Evolutionary conservation across 1,140 invertebrate genomes (phyloP).

Genomic region (Odontomachus brunneus): DNA sequence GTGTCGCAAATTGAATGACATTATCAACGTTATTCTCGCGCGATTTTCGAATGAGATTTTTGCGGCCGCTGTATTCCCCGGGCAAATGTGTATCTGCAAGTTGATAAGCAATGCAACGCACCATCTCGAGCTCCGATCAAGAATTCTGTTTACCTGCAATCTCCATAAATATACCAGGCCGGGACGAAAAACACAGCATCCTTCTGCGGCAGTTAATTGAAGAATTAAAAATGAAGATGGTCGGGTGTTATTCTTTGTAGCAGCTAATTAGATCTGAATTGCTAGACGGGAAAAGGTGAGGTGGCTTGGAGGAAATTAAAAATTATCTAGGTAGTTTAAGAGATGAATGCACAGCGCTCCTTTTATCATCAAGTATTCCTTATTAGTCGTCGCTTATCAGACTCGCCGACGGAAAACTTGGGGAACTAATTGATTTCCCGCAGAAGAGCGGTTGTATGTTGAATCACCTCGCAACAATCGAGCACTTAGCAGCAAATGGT

Average conservation of each 20-base stretch:
- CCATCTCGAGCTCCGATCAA: constrained; percentile 25
- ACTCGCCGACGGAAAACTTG: constrained; percentile 52
- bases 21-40: background rate
- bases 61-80: background rate
- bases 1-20: background rate
- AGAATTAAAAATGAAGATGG: constrained; percentile 53
- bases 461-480: constrained; percentile 60
- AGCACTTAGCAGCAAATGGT: constrained; percentile 51
- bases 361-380: constrained; percentile 54
- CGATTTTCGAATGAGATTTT: background rate
- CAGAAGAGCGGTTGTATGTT: constrained; percentile 34
- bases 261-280: constrained; percentile 63
- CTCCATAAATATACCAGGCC: constrained; percentile 34
- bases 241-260: constrained; percentile 55
- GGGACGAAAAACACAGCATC: constrained; percentile 22
- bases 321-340: constrained; percentile 59
- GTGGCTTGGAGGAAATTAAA: constrained; percentile 52
- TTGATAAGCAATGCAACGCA: constrained; percentile 35
- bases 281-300: constrained; percentile 29
- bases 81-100: constrained; percentile 16
- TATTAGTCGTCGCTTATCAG: constrained; percentile 49
- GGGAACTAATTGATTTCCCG: constrained; percentile 60
- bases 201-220: constrained; percentile 45
- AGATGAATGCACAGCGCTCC: constrained; percentile 54
- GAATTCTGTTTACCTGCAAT: constrained; percentile 50